A percentile compares a stretch with the other conserved stretches of the same genome.
Conservation (phyloP, 2,797 vertebrate genomes). For the Leontocebus nigricollis region DNA sequence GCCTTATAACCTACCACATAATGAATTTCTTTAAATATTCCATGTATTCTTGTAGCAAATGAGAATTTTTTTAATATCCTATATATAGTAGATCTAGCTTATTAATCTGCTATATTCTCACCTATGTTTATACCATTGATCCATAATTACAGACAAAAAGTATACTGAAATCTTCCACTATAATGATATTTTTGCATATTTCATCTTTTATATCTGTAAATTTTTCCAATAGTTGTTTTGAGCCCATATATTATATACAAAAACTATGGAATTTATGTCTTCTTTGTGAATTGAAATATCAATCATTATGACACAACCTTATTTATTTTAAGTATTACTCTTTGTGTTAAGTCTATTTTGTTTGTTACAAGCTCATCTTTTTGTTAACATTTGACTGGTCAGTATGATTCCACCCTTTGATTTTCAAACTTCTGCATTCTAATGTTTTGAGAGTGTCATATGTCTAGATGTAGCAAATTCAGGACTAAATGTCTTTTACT, state of each 20-base stretch:
- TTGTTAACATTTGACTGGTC: background rate
- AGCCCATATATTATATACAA: background rate
- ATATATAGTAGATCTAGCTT: background rate
- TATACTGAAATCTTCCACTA: background rate
- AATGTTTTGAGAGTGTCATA: background rate
- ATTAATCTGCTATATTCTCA: background rate
- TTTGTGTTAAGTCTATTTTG: background rate
- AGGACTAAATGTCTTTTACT: background rate
- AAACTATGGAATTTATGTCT: background rate
- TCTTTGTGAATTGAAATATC: background rate
- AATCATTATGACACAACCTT: background rate
- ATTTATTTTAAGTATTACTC: background rate
- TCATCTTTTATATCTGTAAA: background rate
- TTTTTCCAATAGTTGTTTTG: background rate
- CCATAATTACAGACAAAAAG: background rate
- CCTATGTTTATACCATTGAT: background rate
- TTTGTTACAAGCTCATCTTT: background rate
- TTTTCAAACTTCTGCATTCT: background rate
- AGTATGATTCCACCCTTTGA: background rate
- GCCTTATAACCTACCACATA: background rate
- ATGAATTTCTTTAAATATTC: constrained; percentile 19
- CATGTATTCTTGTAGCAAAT: background rate
- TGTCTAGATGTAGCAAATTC: background rate
- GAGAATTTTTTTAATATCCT: background rate
- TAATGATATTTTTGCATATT: background rate